Evolutionary conservation across 2,888 invertebrate genomes (phyloP), one percentile per base, ranked within the genome.

Genomic region (Platynereis dumerilii): DNA sequence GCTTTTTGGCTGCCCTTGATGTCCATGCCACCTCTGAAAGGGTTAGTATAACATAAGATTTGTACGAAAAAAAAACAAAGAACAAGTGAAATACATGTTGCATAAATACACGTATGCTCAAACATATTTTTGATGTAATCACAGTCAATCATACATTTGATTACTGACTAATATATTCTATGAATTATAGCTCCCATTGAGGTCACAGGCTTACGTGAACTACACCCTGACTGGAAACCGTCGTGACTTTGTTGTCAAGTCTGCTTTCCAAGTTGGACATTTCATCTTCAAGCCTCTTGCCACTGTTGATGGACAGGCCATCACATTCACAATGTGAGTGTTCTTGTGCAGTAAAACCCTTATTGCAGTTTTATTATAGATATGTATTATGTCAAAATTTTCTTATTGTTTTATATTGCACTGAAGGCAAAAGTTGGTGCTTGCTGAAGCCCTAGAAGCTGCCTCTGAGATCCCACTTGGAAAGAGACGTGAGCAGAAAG

Each of bases 241-340:
- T 17, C 64, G 68, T n/a, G 57, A 66, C 34, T 76, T 74, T 64
- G 26, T 75, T 39, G 74, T 78, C 56, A 44, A 72, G 34, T 70
- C 70, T 55, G 76, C 75, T 20, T 65, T 71, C 2, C 66, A 65
- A 1, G 74, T 74, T 62, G 72, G 74, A 39, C 70, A 73, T 62
- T 69, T 73, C 61, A 64, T 70, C 59, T 71, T 75, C 56, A 69
- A 65, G 2, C 72, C 72, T 20, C 72, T 70, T 52, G 59, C 66
- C 7, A 67, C 66, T 24, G 56, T 65, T 7, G 58, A 69, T n/a
- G 76, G 74, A 60, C 77, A 80, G 26, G 73, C 84, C 1, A 70
- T 83, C 42, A 71, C 78, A 2, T 74, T 80, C 29, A 72, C 82
- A 60, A 80, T 79, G 73, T 74, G 75, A 69, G 64, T 34, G 34